These are phyloP conservation scores for Leptestheria dahalacensis DNA, from an alignment of 1,140 invertebrate genomes.

Conservation along the genomic window DNA sequence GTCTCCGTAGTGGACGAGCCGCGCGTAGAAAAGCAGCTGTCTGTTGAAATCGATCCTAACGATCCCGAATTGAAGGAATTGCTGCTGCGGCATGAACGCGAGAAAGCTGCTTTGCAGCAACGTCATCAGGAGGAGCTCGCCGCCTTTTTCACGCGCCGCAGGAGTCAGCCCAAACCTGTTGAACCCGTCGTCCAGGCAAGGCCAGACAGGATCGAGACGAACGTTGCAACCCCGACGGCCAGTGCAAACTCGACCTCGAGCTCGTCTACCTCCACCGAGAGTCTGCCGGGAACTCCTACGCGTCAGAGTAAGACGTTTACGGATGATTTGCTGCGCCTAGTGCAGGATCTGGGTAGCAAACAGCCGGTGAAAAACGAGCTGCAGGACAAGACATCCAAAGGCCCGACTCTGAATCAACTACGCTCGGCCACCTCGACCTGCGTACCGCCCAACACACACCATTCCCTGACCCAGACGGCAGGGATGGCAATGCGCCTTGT, in stretches of 20 bases:
- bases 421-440: background rate
- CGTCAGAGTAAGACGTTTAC: constrained; percentile 16
- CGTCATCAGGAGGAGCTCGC: constrained; percentile 15
- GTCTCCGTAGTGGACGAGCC: constrained; percentile 31
- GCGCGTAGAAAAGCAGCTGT: background rate
- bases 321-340: constrained; percentile 16
- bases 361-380: background rate
- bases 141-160: constrained; percentile 8
- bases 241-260: background rate
- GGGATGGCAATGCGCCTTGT: constrained; percentile 1
- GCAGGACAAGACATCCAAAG: background rate
- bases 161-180: background rate
- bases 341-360: constrained; percentile 14
- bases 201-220: background rate
- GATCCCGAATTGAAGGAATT: constrained; percentile 5
- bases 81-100: constrained; percentile 12
- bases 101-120: constrained; percentile 10
- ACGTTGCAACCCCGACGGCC: background rate
- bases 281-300: constrained; percentile 6
- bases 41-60: background rate
- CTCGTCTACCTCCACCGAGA: too few species aligned
- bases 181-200: background rate
- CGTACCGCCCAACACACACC: background rate
- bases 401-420: constrained; percentile 13
- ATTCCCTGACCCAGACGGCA: constrained; percentile 14